phyloP scores from a whole-genome alignment of 30 jellyfish, hydroid and myxozoan species.

The Nemopilema nomurai region DNA sequence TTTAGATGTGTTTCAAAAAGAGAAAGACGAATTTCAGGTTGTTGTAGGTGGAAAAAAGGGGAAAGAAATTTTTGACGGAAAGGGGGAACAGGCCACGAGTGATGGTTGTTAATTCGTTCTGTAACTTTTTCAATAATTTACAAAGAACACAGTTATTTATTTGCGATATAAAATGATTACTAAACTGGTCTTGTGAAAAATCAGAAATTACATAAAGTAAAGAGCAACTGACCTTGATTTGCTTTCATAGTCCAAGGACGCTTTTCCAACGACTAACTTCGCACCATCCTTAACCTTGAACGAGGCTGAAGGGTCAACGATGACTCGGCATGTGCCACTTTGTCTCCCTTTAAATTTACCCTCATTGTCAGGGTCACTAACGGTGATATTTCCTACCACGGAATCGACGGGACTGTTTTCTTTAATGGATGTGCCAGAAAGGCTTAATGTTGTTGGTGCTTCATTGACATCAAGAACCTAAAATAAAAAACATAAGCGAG shows the following conservation, averaged over 20 bases:
- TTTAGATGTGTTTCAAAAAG: too few relatives aligned
- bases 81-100: too few relatives aligned
- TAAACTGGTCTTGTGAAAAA: too few relatives aligned
- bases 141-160: too few relatives aligned
- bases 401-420: slow-evolving; percentile 65
- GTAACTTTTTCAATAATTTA: too few relatives aligned
- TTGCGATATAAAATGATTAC: too few relatives aligned
- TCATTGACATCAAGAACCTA: slow-evolving; percentile 83
- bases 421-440: slow-evolving; percentile 36
- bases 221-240: slow-evolving; percentile 34
- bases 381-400: slow-evolving; percentile 53
- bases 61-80: too few relatives aligned
- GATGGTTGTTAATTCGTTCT: too few relatives aligned
- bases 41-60: too few relatives aligned
- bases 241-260: slow-evolving; percentile 68
- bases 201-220: too few relatives aligned
- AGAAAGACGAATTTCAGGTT: too few relatives aligned
- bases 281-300: slow-evolving; percentile 42
- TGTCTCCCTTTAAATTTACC: slow-evolving; percentile 39
- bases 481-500: neutral
- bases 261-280: slow-evolving; percentile 25
- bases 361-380: slow-evolving; percentile 79
- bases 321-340: slow-evolving; percentile 32
- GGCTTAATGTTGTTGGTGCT: slow-evolving; percentile 69
- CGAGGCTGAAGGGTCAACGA: slow-evolving; percentile 24